Conservation (phyloP, 2,888 invertebrate genomes). For the Morpho achilles region DNA sequence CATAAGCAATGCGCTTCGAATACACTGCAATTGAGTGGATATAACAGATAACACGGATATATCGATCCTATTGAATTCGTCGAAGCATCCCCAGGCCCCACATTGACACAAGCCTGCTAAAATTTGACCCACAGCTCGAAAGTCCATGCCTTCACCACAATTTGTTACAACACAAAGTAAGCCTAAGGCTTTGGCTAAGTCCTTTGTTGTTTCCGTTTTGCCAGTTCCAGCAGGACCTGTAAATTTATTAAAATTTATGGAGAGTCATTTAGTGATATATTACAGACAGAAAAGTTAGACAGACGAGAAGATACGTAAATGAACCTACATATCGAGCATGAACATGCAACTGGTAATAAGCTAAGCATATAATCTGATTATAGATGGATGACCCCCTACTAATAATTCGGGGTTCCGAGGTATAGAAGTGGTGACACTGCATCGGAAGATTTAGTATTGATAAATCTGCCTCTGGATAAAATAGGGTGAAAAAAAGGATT, state of each 20-base stretch:
- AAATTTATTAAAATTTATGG: background rate
- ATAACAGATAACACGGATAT: constrained; percentile 95
- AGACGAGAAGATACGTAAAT: too few relatives aligned
- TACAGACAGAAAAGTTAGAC: too few relatives aligned
- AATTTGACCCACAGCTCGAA: constrained; percentile 83
- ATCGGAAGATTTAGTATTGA: too few relatives aligned
- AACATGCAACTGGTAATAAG: too few relatives aligned
- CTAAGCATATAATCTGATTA: too few relatives aligned
- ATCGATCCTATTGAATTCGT: constrained; percentile 96
- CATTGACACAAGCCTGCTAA: constrained; percentile 89
- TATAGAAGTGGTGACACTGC: too few relatives aligned
- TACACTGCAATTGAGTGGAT: constrained; percentile 94
- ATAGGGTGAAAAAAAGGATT: background rate
- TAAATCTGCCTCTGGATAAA: background rate
- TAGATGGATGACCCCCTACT: too few relatives aligned
- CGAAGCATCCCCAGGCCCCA: constrained; percentile 98
- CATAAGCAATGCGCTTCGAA: constrained; percentile 89
- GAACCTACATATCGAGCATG: too few relatives aligned
- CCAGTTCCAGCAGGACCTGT: constrained; percentile 88
- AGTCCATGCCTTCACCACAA: constrained; percentile 97
- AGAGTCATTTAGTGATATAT: too few relatives aligned
- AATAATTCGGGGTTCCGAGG: too few relatives aligned
- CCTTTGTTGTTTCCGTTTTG: constrained; percentile 95
- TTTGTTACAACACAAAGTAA: constrained; percentile 91
- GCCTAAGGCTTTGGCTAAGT: constrained; percentile 93